Evolutionary conservation across 2,888 invertebrate genomes (phyloP).

Genomic region (Cepaea hortensis): DNA sequence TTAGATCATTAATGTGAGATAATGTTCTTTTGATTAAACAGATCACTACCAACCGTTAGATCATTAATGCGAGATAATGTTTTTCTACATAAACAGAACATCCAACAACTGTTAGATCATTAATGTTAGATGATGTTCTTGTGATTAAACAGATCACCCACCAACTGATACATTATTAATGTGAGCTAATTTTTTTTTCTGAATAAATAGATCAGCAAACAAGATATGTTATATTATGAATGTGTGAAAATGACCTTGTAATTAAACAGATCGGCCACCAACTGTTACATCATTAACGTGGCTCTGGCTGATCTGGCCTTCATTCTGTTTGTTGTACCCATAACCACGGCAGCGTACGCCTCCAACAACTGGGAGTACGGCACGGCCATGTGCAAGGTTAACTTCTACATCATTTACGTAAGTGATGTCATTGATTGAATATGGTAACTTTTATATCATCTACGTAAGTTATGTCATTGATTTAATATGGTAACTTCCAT

Average conservation of each 20-base stretch:
- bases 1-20: too few relatives aligned
- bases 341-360: slow-evolving; percentile 66
- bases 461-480: background rate
- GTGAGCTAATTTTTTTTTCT: background rate
- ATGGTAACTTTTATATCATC: background rate
- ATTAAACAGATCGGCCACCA: slow-evolving; percentile 62
- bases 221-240: background rate
- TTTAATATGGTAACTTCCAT: background rate
- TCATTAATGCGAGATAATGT: too few relatives aligned
- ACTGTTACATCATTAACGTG: slow-evolving; percentile 71
- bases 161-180: too few relatives aligned
- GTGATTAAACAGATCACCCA: too few relatives aligned
- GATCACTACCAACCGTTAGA: too few relatives aligned
- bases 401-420: slow-evolving; percentile 70
- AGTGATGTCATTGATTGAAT: slow-evolving; percentile 54
- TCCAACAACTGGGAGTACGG: slow-evolving; percentile 66
- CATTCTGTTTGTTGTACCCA: slow-evolving; percentile 66
- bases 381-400: slow-evolving; percentile 68
- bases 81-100: too few relatives aligned
- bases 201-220: background rate
- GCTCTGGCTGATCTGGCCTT: slow-evolving; percentile 72
- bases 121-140: too few relatives aligned
- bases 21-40: too few relatives aligned
- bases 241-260: background rate
- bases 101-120: too few relatives aligned